Evolutionary conservation across 1,140 invertebrate species (phyloP), one percentile per base, ranked within the genome.

Genomic region (Asbolus verrucosus): DNA sequence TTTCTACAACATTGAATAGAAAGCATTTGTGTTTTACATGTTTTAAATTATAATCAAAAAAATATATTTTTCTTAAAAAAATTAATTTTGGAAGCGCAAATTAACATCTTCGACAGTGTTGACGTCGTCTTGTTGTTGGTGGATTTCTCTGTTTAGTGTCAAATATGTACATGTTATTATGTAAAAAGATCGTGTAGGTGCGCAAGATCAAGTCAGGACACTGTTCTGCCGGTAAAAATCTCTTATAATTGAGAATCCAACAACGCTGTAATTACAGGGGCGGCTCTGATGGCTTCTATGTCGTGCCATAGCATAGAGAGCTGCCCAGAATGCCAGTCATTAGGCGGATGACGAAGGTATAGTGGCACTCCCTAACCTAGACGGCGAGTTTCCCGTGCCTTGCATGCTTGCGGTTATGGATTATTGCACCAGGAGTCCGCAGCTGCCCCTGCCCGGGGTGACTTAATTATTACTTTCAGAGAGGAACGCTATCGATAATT

Each of bases 321-420:
- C 46, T 54, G 46, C 19, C 46, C 46, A 62, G 59, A 62, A 62
- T 62, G 59, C 59, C 31, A 62, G 59, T 62, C 59, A 62, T 62
- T 62, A 62, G 59, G 31, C 59, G 59, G 18, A 62, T 62, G 59
- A 39, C 59, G 59, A 62, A 36, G 59, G 59, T 36, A 62, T 38
- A 39, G 59, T 62, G 59, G 39, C 36, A 66, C 39, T 39, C 38
- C 36, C 27, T 41, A 31, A 33, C 46, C 39, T 41, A 31, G 36
- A 41, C 41, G 38, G 63, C 63, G 63, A 27, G 24, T 31, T 46
- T 33, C 41, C 41, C 63, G 39, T 66, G 63, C 63, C 63, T 43
- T 18, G 63, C 36, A 66, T 66, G 63, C 63, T 66, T 66, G 63
- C 63, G 63, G 63, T 66, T 66, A 66, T 66, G 63, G 63, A 66